These are phyloP conservation scores for Sebastes baramenuke DNA, from an alignment of 2,797 vertebrate genomes.

Conservation along the genomic window DNA sequence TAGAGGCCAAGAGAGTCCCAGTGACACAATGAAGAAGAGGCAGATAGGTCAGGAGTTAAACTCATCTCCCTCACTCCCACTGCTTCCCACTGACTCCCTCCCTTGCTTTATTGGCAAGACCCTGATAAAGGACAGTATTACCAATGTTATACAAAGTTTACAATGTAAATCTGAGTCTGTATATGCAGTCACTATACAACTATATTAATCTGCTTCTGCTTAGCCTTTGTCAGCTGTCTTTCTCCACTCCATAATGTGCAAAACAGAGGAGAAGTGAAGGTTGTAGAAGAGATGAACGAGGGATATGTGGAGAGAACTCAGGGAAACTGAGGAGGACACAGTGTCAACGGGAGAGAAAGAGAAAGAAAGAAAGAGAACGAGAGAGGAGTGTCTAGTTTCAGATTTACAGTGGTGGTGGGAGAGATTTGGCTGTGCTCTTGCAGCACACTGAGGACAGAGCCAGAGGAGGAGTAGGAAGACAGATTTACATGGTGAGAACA, in stretches of 20 bases:
- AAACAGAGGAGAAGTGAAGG: neutral
- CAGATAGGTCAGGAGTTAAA: conserved; percentile 74
- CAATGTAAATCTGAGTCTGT: neutral
- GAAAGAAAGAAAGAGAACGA: conserved; percentile 18
- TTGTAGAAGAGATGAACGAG: neutral
- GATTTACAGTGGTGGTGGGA: conserved; percentile 76
- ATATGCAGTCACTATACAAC: neutral
- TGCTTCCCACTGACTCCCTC: conserved; percentile 43
- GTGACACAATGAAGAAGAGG: conserved; percentile 58
- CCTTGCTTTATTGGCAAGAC: neutral
- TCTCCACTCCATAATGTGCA: neutral
- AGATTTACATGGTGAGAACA: conserved; percentile 75
- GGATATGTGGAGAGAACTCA: neutral
- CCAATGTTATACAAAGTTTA: neutral
- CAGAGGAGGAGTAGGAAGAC: conserved; percentile 63
- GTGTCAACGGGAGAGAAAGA: neutral
- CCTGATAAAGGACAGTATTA: neutral
- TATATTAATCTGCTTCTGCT: neutral
- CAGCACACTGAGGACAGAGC: conserved; percentile 61
- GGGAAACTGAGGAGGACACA: neutral
- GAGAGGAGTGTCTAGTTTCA: conserved; percentile 69
- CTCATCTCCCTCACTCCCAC: conserved; percentile 65
- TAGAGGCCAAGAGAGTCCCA: conserved; percentile 28
- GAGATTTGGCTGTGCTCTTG: conserved; percentile 66
- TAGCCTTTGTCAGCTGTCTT: conserved; percentile 3